Evolutionary conservation across 2,113 vertebrate species (phyloP), one percentile per base, ranked within the genome.

Genomic region (Ellobius talpinus): DNA sequence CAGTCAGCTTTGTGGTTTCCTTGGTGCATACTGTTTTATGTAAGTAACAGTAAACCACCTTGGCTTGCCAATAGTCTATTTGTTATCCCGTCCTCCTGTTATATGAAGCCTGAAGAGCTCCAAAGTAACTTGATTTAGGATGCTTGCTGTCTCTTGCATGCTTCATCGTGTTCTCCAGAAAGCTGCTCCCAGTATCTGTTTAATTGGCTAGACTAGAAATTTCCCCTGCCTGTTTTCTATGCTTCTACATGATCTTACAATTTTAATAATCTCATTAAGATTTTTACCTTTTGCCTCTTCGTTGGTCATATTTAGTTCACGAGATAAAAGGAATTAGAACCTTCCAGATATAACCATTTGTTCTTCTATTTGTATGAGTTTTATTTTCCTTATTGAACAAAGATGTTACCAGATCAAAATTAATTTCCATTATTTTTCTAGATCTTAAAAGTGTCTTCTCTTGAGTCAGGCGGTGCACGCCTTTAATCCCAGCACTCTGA

Each of bases 381-480:
- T 87, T 91, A 61, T 91, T 58, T 93, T 95, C 17, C 68, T 24
- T 81, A 72, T 33, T 76, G 42, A 79, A 24, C 52, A 74, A 96
- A 93, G 36, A 81, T 91, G 68, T 79, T 79, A 89, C 21, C 47
- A 70, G 39, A 76, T 82, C 42, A 90, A 88, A 93, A 89, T 90
- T 65, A 92, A 91, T 78, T 89, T 82, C 88, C 31, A 77, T 79
- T 81, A 21, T 96, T 91, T 86, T 95, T 78, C 87, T 93, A 26
- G 16, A 11, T 72, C 52, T 36, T 96, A 76, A 82, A 93, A 72
- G 7, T 82, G n/a, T 73, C n/a, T 86, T 92, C 47, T 81, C 50
- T 77, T 95, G 31, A 58, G 19, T 21, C 7, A 6, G 58, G 58
- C 4, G 17, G 58, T 58, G 58, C 1, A 0, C 6, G 19, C 17